phyloP scores from a whole-genome alignment of 2,888 invertebrate genomes.

The Choreutis nemorana region DNA sequence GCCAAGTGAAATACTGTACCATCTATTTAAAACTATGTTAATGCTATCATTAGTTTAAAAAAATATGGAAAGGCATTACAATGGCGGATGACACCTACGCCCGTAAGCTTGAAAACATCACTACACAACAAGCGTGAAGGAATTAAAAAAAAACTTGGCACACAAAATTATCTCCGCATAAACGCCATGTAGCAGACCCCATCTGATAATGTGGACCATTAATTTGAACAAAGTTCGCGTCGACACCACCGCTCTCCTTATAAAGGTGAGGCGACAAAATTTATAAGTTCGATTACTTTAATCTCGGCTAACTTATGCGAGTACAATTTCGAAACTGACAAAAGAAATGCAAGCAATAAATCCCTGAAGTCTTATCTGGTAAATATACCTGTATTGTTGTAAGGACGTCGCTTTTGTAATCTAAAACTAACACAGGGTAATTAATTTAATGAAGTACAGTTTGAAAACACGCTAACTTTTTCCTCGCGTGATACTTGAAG shows the following conservation, averaged over 20 bases:
- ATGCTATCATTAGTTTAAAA: slow-evolving; percentile 1
- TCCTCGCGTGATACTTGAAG: slow-evolving; percentile 41
- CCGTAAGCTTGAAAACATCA: slow-evolving; percentile 18
- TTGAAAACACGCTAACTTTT: slow-evolving; percentile 46
- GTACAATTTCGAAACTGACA: slow-evolving; percentile 67
- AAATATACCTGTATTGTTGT: slow-evolving; percentile 58
- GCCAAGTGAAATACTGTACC: background rate
- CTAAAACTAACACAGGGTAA: slow-evolving; percentile 54
- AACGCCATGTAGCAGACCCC: slow-evolving; percentile 62
- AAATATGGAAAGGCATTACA: slow-evolving; percentile 1
- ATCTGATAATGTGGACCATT: slow-evolving; percentile 65
- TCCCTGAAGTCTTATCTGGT: slow-evolving; percentile 52
- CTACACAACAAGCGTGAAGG: slow-evolving; percentile 30
- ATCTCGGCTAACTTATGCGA: slow-evolving; percentile 67
- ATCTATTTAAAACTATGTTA: slow-evolving; percentile 4
- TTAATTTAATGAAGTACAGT: slow-evolving; percentile 59
- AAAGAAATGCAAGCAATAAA: slow-evolving; percentile 67
- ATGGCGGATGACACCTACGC: slow-evolving; percentile 16
- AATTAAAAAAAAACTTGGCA: slow-evolving; percentile 43
- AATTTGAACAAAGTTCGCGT: slow-evolving; percentile 65
- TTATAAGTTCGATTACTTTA: slow-evolving; percentile 68
- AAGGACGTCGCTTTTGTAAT: slow-evolving; percentile 39
- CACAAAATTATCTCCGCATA: slow-evolving; percentile 64
- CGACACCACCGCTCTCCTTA: slow-evolving; percentile 59
- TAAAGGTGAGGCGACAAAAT: slow-evolving; percentile 67